These are phyloP conservation scores for Calidris pygmaea DNA, from an alignment of 2,113 vertebrate genomes.

Conservation along the genomic window DNA sequence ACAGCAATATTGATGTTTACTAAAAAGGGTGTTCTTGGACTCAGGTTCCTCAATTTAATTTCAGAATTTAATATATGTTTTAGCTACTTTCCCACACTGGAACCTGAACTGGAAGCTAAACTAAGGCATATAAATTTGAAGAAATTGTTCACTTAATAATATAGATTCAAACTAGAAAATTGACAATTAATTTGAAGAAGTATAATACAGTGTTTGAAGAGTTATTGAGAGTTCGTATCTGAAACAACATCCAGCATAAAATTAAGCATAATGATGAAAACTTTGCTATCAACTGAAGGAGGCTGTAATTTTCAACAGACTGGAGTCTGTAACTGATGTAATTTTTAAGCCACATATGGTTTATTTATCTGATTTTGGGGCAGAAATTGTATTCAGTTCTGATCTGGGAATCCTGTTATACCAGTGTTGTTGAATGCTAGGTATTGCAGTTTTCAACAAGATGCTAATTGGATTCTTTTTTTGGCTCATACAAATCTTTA, in stretches of 20 bases:
- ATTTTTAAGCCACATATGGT: neutral
- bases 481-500: neutral
- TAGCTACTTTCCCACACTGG: neutral
- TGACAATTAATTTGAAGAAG: neutral
- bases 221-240: neutral
- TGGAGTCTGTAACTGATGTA: neutral
- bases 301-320: neutral
- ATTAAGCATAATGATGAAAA: neutral
- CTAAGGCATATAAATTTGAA: neutral
- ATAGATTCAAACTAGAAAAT: neutral
- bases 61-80: neutral
- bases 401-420: neutral
- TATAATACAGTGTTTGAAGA: neutral
- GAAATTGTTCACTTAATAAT: neutral
- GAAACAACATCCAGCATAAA: neutral
- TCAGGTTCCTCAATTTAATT: neutral
- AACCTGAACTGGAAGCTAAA: neutral
- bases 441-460: neutral
- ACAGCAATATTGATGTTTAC: neutral
- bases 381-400: neutral
- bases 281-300: neutral
- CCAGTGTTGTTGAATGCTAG: neutral
- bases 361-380: neutral
- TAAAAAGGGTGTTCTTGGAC: neutral
- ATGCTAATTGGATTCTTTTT: neutral